A percentile compares a stretch with the other conserved stretches of the same genome.
These are phyloP conservation scores for Cherax quadricarinatus DNA, from an alignment of 1,140 invertebrate genomes.

Conservation along the genomic window DNA sequence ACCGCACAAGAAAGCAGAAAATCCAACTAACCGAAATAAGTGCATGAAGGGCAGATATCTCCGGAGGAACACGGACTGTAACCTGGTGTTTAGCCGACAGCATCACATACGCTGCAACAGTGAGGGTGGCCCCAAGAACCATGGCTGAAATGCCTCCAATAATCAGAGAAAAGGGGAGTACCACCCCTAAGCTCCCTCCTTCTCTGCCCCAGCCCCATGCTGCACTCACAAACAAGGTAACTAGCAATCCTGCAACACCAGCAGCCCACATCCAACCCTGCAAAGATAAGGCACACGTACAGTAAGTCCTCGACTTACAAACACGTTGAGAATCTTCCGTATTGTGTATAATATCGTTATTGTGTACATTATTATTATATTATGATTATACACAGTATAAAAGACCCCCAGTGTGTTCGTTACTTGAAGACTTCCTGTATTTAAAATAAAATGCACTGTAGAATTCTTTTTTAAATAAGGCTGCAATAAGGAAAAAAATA, in stretches of 20 bases:
- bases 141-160: slow-evolving; percentile 59
- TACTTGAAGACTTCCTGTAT: too few relatives aligned
- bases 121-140: slow-evolving; percentile 61
- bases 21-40: slow-evolving; percentile 51
- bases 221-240: slow-evolving; percentile 40
- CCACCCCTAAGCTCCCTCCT: slow-evolving; percentile 29
- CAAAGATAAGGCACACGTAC: background rate
- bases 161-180: slow-evolving; percentile 60
- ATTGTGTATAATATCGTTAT: too few relatives aligned
- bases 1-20: background rate
- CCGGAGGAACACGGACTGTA: slow-evolving; percentile 74
- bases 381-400: too few relatives aligned
- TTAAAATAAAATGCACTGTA: too few relatives aligned
- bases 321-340: too few relatives aligned
- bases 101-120: slow-evolving; percentile 61
- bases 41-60: slow-evolving; percentile 63
- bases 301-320: too few relatives aligned
- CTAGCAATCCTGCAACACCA: slow-evolving; percentile 49
- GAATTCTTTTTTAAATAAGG: too few relatives aligned
- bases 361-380: too few relatives aligned
- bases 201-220: slow-evolving; percentile 63
- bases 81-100: slow-evolving; percentile 66
- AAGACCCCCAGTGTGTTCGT: too few relatives aligned
- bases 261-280: slow-evolving; percentile 65
- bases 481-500: too few relatives aligned